Evolutionary conservation across 2,888 invertebrate species (phyloP).

Genomic region (Pollenia labialis): DNA sequence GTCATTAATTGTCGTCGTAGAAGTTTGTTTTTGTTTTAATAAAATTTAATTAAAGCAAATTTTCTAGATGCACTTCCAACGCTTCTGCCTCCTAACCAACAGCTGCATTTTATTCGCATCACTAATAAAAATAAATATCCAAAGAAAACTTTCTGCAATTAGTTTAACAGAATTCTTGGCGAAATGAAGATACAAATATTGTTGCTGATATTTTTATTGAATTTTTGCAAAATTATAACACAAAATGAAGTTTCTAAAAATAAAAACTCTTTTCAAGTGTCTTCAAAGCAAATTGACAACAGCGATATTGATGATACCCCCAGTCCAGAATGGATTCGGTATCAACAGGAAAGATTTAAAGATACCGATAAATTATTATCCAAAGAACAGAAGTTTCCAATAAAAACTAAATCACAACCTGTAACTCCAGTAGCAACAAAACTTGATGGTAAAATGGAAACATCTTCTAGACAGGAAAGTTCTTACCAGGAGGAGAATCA

Average conservation of each 20-base stretch:
- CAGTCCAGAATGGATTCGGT: slow-evolving; percentile 81
- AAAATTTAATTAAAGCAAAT: not conserved
- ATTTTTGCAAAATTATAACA: slow-evolving; percentile 29
- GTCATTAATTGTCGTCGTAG: slow-evolving; percentile 16
- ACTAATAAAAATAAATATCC: not conserved
- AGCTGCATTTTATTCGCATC: too few relatives aligned
- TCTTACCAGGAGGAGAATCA: slow-evolving; percentile 20
- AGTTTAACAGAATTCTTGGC: slow-evolving; percentile 40
- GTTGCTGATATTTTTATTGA: slow-evolving; percentile 23
- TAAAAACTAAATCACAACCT: not conserved
- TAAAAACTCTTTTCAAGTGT: not conserved
- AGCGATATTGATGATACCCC: slow-evolving; percentile 75
- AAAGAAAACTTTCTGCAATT: slow-evolving; percentile 16
- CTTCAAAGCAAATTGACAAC: not conserved
- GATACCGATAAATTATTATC: slow-evolving; percentile 25
- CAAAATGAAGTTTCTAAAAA: not conserved
- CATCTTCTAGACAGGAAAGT: slow-evolving; percentile 73
- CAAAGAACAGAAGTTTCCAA: slow-evolving; percentile 21
- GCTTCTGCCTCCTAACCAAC: not conserved
- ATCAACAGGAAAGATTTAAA: slow-evolving; percentile 81
- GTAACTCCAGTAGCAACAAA: not conserved
- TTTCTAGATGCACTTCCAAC: not conserved
- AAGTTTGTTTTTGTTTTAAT: not conserved
- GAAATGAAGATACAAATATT: slow-evolving; percentile 52
- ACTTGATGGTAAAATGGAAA: slow-evolving; percentile 68